Evolutionary conservation across 2,113 vertebrate species (phyloP).

Genomic region (Brevimyrus niger): DNA sequence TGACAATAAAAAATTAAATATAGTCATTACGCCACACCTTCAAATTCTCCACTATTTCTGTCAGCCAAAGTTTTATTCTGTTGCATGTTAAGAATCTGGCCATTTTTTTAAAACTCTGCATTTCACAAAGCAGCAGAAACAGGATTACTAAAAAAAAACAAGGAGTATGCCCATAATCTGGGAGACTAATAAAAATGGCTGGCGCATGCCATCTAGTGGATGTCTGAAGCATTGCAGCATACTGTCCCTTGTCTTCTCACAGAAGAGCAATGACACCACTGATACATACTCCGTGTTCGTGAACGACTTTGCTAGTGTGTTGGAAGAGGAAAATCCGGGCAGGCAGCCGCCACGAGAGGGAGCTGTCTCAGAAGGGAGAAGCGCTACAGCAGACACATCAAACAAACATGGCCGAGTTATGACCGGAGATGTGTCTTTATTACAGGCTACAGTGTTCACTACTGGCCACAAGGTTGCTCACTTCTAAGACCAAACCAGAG

Average conservation of each 20-base stretch:
- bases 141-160: neutral
- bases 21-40: neutral
- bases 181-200: neutral
- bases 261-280: neutral
- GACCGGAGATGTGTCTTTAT: neutral
- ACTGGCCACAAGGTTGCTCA: neutral
- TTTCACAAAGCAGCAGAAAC: neutral
- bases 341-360: neutral
- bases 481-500: neutral
- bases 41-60: neutral
- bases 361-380: neutral
- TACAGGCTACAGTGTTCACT: neutral
- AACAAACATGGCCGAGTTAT: neutral
- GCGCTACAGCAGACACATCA: neutral
- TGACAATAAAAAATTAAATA: neutral
- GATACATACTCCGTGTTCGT: neutral
- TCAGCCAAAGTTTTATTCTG: neutral
- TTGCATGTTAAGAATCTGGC: neutral
- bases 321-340: neutral
- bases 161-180: neutral
- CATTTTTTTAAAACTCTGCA: neutral
- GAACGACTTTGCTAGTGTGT: neutral
- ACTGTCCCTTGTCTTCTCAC: neutral
- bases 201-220: conserved; percentile 35
- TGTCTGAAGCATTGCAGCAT: neutral